Percentiles rank a stretch among this genome's conserved stretches.
These are phyloP conservation scores for Megaceryle torquata DNA, from an alignment of 2,113 vertebrate species.

Conservation along the genomic window DNA sequence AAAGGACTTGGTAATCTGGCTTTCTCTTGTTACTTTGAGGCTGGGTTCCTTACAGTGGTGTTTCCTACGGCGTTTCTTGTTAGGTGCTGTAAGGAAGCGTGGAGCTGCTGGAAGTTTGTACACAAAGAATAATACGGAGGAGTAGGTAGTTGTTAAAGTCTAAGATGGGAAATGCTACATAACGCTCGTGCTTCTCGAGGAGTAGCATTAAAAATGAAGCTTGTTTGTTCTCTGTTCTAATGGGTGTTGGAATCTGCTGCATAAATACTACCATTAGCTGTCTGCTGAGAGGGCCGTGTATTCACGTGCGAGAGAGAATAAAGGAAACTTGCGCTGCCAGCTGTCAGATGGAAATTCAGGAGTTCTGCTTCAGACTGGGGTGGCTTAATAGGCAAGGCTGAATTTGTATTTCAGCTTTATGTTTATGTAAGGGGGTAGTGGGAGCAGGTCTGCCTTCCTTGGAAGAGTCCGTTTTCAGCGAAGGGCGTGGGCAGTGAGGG, in stretches of 20 bases:
- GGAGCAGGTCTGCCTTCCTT: not conserved
- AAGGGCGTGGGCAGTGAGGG: not conserved
- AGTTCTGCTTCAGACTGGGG: not conserved
- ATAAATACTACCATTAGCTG: not conserved
- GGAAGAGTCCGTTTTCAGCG: not conserved
- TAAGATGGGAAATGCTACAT: fast-evolving
- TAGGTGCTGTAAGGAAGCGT: fast-evolving
- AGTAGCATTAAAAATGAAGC: not conserved
- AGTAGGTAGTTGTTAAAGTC: not conserved
- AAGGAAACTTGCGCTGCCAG: not conserved
- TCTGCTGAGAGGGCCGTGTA: fast-evolving
- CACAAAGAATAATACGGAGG: not conserved
- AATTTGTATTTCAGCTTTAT: not conserved
- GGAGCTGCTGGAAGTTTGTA: not conserved
- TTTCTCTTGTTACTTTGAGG: not conserved
- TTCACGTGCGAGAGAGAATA: not conserved
- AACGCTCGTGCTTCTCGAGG: not conserved
- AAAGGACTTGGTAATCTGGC: not conserved
- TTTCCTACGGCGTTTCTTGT: fast-evolving
- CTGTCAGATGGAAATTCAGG: not conserved
- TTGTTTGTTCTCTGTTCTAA: not conserved
- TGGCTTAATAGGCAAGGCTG: not conserved
- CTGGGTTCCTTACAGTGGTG: not conserved
- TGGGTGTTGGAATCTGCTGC: not conserved
- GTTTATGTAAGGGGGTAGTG: not conserved